Evolutionary conservation across 1,140 invertebrate genomes (phyloP), one percentile per base, ranked within the genome.

Genomic region (Trinorchestia longiramus): DNA sequence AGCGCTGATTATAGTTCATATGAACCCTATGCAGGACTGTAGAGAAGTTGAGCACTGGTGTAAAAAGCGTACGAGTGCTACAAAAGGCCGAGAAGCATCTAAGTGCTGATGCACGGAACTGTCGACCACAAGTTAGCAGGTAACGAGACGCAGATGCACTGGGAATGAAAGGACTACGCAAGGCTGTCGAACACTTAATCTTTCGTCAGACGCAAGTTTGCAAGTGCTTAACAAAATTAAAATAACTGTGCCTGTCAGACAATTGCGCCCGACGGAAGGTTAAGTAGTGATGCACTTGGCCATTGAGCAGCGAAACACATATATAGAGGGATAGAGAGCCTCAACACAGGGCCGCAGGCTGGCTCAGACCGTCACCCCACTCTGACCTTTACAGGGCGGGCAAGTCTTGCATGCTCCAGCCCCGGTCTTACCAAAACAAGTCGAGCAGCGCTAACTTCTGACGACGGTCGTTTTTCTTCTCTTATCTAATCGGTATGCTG

Each of bases 321-420:
- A 36, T 36, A 87, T 4, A 41, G 36, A 36, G 62, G 62, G 62
- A 77, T 77, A 40, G 17, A 40, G 62, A 77, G 17, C 62, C 17
- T 77, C 17, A 87, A 4, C 87, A 8, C 8, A 87, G 87, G 8
- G 28, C 88, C 88, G 41, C n/a, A 43, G 88, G 88, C 88, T 28
- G 0, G 88, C 41, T 44, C 92, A 47, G 43, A 77, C 62, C 62
- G 92, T 94, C 44, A 47, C 92, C 44, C 88, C 44, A 40, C 92
- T 47, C 92, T 94, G 92, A 94, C 92, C 92, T 94, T 94, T 94
- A 40, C 43, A 94, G 92, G 92, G 92, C 92, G 92, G 92, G 88
- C 17, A 42, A 77, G 62, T 11, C 62, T 77, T 77, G 62, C 62
- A 11, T 23, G 62, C 62, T 77, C 11, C 62, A 77, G 62, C 62